Evolutionary conservation across 2,113 vertebrate genomes (phyloP).

Genomic region (Cacatua alba): DNA sequence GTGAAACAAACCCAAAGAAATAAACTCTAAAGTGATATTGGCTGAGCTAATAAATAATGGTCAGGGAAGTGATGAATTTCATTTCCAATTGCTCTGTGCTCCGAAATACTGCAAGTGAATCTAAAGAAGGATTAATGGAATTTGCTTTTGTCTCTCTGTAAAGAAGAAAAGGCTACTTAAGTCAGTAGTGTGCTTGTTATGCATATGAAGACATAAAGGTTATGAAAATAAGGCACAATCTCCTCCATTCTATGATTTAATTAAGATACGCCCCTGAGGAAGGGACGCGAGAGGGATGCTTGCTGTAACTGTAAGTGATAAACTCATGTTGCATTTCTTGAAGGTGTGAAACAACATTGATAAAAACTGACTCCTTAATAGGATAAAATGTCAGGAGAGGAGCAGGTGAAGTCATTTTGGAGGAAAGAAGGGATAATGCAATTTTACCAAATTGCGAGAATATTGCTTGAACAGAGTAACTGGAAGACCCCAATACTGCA

Average conservation of each 20-base stretch:
- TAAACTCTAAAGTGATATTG: background rate
- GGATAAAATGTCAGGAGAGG: background rate
- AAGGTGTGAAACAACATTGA: background rate
- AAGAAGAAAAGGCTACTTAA: background rate
- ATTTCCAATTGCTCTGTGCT: background rate
- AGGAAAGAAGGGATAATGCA: background rate
- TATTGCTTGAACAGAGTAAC: accelerated
- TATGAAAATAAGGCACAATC: background rate
- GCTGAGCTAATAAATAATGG: background rate
- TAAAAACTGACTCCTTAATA: background rate
- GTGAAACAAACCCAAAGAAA: background rate
- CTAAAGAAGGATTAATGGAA: background rate
- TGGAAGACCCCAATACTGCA: accelerated
- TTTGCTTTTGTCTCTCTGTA: background rate
- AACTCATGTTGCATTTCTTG: accelerated
- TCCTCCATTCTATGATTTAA: background rate
- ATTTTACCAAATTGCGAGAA: accelerated
- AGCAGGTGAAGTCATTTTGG: background rate
- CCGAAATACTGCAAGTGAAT: background rate
- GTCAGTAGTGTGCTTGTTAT: background rate
- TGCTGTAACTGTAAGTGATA: background rate
- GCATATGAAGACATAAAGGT: background rate
- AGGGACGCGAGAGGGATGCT: background rate
- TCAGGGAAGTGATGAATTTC: background rate
- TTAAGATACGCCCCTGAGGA: background rate